Base-by-base conservation (phyloP, 2,797 vertebrate species). In the Poeciliopsis turneri region DNA sequence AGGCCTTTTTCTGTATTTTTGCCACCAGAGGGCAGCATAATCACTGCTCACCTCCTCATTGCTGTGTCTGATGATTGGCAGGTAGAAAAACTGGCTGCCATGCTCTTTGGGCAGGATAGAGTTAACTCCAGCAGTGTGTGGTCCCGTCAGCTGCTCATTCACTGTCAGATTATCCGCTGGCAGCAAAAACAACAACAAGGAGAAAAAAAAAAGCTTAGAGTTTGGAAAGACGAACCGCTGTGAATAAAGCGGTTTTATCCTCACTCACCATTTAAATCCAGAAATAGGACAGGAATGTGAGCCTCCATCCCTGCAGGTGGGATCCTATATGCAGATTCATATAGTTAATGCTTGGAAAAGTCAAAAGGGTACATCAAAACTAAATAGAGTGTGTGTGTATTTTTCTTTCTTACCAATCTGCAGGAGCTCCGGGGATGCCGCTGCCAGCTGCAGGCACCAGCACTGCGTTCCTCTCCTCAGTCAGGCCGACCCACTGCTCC, bases 31-130 rank as follows among this genome's bases (percentile, higher is more conserved):
- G 90, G 90, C 88, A 79, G 85, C 82, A 76, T 71, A 85, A 11
- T 25, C 45, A 15, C 11, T 2, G 20, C 87, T 90, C 95, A 99
- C 98, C 97, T 99, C 97, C 3, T 98, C 97, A 7, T 97, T 96
- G 72, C 96, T 97, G 93, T 98, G 97, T 91, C 96, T 97, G 93
- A 98, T 97, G 92, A 99, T 97, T 47, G 98, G 98, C 91, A 99
- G 95, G 92, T 99, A 99, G 95, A 98, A 99, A 93, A 99, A 99
- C 77, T 97, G 97, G 89, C 98, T 99, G 88, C 98, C 98, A 1
- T 99, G 98, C 89, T 99, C 98, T 94, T 99, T 99, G 78, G 98
- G 98, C 80, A 99, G 95, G 88, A 99, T 99, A 51, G 98, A 99
- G 95, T 99, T 99, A 86, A 98, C 94, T 0, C 98, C 98, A 0